Conservation (phyloP, 1,140 invertebrate genomes). For the Drosophila nasuta region DNA sequence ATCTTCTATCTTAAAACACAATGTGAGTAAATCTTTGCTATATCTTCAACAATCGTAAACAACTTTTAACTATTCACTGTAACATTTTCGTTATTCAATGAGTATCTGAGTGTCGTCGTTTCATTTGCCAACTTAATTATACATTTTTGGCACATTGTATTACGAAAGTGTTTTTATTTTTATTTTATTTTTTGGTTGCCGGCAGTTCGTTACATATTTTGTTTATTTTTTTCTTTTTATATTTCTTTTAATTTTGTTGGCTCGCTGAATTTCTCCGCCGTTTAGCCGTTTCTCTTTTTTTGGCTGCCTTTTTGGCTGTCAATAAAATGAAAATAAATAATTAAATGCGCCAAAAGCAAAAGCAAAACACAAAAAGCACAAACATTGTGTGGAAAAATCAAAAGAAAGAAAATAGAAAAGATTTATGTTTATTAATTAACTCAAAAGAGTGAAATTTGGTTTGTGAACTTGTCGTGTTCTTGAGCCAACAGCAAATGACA, state of each 20-base stretch:
- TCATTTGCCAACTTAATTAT: background rate
- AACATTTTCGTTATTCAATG: background rate
- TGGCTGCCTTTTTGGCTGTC: constrained; percentile 29
- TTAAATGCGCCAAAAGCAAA: constrained; percentile 40
- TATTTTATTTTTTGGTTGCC: constrained; percentile 32
- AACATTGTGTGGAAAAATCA: constrained; percentile 30
- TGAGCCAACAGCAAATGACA: constrained; percentile 45
- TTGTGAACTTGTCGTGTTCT: constrained; percentile 49
- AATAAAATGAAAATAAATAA: constrained; percentile 46
- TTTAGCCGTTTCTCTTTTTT: constrained; percentile 20
- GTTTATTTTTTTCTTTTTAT: constrained; percentile 30
- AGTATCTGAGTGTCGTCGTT: constrained; percentile 8
- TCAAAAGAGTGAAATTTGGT: constrained; percentile 37
- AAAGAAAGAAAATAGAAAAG: constrained; percentile 26
- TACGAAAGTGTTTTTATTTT: constrained; percentile 26
- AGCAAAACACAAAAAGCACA: constrained; percentile 14
- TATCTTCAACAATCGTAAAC: no score
- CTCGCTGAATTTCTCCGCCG: constrained; percentile 27
- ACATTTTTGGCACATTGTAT: constrained; percentile 29
- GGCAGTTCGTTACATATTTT: constrained; percentile 37
- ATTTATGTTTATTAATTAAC: constrained; percentile 59
- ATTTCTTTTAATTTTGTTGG: constrained; percentile 13
- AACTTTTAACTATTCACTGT: no score
- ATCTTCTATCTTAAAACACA: no score
- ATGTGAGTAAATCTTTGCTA: no score